Evolutionary conservation across 2,113 vertebrate genomes (phyloP), one percentile per base, ranked within the genome.

Genomic region (Albula glossodonta): DNA sequence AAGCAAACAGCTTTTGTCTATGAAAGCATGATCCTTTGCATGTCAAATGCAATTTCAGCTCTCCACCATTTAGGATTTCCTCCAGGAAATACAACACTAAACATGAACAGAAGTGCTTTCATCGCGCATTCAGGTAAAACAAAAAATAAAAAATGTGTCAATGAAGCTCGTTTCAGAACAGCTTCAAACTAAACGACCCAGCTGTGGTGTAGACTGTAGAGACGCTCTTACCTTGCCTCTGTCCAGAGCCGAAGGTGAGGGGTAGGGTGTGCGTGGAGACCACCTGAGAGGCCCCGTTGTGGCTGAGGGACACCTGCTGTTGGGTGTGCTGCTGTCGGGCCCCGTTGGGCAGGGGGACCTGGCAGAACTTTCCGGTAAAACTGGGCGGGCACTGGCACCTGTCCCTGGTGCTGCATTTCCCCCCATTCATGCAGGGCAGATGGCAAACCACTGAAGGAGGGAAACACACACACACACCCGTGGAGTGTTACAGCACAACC

Each of bases 211-310:
- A 41, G 31, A 41, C 51, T 31, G 31, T 8, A 8, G 4, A n/a
- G 25, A 5, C 19, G 4, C 41, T 25, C 78, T 96, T 96, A 99
- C 98, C 97, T 93, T 97, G 96, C 87, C 96, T 96, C 88, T 99
- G 98, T 86, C 96, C 96, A 5, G 96, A 96, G 94, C 96, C 94
- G 94, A 98, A 97, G 19, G 97, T 98, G 89, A 99, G 95, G 80
- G 98, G 98, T 91, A 99, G 94, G 1, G 97, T 99, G 88, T 99
- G 98, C 48, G 97, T 99, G n/a, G 98, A 98, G 90, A 98, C 97
- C 90, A 99, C 93, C 22, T 97, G 97, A 0, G 96, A 92, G 85
- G 94, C 94, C 87, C 94, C 85, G 0, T 94, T 90, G 87, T 96
- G 96, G 91, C 94, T 91, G 56, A 92, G 84, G 0, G 91, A 82